Base-by-base conservation (phyloP, 2,797 vertebrate genomes). In the Oceanodroma leucorhoa region DNA sequence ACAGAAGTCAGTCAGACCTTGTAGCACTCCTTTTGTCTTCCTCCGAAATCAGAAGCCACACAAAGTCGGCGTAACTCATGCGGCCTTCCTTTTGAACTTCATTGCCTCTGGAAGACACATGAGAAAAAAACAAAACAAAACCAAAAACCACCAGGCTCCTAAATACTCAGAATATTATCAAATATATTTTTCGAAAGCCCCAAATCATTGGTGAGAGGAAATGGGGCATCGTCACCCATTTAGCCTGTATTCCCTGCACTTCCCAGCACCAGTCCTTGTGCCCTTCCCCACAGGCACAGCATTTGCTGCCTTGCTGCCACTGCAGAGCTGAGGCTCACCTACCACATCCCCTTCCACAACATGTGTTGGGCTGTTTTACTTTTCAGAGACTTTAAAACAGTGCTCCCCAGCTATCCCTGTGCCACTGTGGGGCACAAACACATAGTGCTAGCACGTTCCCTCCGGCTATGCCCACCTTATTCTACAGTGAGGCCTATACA, bases 21-120 rank as follows among this genome's bases (percentile, higher is more conserved):
- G 99, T 99, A 90, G 98, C 97, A 92, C 98, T 99, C 97, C 99
- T 99, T 98, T 99, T 99, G 98, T 99, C 99, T 94, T 99, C 99
- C 93, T 99, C 99, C 0, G 99, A 99, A 95, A 99, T 99, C 93
- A 99, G 98, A 97, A 99, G 99, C 99, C 99, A 99, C 70, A 99
- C 99, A 92, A 99, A 99, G 96, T 99, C 99, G 2, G 99, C 99
- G 1, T 99, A 99, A 98, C 99, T 99, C 99, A 99, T 99, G 97
- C 99, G 98, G 73, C 99, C 99, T 92, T 99, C 99, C 87, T 98
- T 98, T 94, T 99, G 99, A 89, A 99, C 98, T 30, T 98, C 98
- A 90, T 98, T 99, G 81, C 99, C 99, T 97, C 99, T 99, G 97
- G 95, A 98, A 97, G 97, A 98, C 77, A 96, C 3, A 93, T 2